phyloP scores from a whole-genome alignment of 2,113 vertebrate genomes.

The Petroica traversi region DNA sequence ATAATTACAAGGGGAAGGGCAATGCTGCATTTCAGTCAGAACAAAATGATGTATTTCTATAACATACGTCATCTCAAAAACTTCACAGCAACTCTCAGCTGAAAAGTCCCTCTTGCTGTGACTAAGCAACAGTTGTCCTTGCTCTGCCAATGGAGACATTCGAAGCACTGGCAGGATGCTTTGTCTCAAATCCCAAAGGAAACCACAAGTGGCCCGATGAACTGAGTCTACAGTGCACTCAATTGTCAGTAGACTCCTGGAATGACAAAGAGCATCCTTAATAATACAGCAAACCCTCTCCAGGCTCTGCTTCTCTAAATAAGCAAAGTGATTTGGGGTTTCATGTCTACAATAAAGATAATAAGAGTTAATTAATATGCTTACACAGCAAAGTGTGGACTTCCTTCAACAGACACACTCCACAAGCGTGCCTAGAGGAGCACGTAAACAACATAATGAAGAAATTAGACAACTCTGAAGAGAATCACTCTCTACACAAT shows the following conservation, averaged over 20 bases:
- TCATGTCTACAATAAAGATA: background rate
- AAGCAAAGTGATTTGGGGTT: background rate
- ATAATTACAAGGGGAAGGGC: background rate
- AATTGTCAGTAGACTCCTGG: background rate
- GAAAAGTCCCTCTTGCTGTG: background rate
- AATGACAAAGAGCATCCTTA: background rate
- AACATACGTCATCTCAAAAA: background rate
- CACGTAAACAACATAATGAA: background rate
- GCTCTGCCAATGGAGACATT: background rate
- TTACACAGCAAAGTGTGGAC: background rate
- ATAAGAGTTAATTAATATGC: background rate
- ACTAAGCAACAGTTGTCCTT: background rate
- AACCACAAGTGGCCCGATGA: background rate
- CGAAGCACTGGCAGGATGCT: background rate
- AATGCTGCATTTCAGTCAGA: background rate
- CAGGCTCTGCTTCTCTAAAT: background rate
- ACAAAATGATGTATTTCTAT: background rate
- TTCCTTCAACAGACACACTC: background rate
- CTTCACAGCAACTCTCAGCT: background rate
- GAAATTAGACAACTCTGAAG: background rate
- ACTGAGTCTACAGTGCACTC: background rate
- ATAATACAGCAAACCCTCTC: background rate
- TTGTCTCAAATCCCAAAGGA: background rate
- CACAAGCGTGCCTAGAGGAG: background rate
- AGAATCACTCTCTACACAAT: background rate